Conservation (phyloP, 2,888 invertebrate genomes). For the Timandra comae region DNA sequence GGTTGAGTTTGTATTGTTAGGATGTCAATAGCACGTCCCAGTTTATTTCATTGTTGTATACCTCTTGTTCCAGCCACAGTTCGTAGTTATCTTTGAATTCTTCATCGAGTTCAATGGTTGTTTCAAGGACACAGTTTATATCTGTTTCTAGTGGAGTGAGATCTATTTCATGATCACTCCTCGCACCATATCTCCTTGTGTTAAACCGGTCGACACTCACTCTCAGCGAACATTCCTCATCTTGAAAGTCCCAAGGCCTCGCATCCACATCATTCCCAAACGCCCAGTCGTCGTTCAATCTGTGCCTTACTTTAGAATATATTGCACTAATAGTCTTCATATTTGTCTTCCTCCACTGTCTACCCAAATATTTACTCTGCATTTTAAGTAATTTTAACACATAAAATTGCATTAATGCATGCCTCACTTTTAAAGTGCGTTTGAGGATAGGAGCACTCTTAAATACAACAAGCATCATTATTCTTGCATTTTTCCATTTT, state of each 20-base stretch:
- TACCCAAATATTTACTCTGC: slow-evolving; percentile 99
- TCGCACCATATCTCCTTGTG: slow-evolving; percentile 88
- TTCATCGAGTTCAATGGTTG: slow-evolving; percentile 88
- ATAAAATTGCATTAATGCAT: slow-evolving; percentile 98
- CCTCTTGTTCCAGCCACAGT: slow-evolving; percentile 97
- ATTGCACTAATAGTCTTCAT: slow-evolving; percentile 99
- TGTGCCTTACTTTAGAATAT: slow-evolving; percentile 96
- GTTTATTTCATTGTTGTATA: slow-evolving; percentile 89
- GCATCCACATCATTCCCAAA: slow-evolving; percentile 99
- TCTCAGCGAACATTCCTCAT: slow-evolving; percentile 96
- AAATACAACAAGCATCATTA: slow-evolving; percentile 99
- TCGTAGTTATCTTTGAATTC: slow-evolving; percentile 96
- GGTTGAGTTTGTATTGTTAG: slow-evolving; percentile 30
- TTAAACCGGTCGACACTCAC: slow-evolving; percentile 98
- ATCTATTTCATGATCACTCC: slow-evolving; percentile 74
- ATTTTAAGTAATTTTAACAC: slow-evolving; percentile 98
- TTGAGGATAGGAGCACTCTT: slow-evolving; percentile 99
- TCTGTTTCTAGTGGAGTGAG: slow-evolving; percentile 85
- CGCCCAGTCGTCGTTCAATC: slow-evolving; percentile 99
- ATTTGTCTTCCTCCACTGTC: slow-evolving; percentile 99
- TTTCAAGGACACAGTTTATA: slow-evolving; percentile 87
- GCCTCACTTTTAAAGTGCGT: slow-evolving; percentile 94
- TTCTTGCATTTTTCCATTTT: slow-evolving; percentile 99
- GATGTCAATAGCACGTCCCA: slow-evolving; percentile 80
- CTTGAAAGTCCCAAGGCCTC: slow-evolving; percentile 98